phyloP scores from a whole-genome alignment of 2,113 vertebrate species.

The Verasper variegatus region DNA sequence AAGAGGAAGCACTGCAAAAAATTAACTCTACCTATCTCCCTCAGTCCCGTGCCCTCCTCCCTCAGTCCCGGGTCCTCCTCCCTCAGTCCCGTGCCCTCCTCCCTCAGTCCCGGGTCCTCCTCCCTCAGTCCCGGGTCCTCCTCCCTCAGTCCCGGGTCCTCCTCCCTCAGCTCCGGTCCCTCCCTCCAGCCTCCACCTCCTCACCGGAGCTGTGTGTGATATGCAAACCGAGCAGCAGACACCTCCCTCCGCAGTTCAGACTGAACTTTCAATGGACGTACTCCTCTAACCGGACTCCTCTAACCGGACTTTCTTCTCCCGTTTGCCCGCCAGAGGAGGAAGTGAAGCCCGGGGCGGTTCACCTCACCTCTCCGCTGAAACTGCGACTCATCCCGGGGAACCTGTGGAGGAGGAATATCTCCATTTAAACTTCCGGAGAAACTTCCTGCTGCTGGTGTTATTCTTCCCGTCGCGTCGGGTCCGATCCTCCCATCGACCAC shows the following conservation, averaged over 20 bases:
- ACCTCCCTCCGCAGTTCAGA: conserved; percentile 34
- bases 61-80: neutral
- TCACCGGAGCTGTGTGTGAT: neutral
- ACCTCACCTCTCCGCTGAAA: neutral
- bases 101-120: neutral
- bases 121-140: neutral
- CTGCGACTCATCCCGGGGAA: neutral
- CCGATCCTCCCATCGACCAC: neutral
- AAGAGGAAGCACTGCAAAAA: too few relatives aligned
- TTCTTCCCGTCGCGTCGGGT: neutral
- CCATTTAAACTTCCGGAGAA: neutral
- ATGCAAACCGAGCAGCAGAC: conserved; percentile 26
- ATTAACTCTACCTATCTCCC: neutral
- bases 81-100: too few relatives aligned
- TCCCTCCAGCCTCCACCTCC: neutral
- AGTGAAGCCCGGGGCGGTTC: neutral
- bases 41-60: neutral
- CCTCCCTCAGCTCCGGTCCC: conserved; percentile 19
- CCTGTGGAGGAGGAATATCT: neutral
- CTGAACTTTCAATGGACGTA: neutral
- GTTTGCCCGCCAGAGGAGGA: conserved; percentile 30
- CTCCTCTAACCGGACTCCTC: neutral
- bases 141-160: neutral
- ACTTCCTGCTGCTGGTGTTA: neutral
- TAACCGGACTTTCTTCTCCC: conserved; percentile 53